A percentile compares a stretch with the other conserved stretches of the same genome.
phyloP scores from a whole-genome alignment of 2,888 invertebrate species.

The Megalurothrips usitatus region DNA sequence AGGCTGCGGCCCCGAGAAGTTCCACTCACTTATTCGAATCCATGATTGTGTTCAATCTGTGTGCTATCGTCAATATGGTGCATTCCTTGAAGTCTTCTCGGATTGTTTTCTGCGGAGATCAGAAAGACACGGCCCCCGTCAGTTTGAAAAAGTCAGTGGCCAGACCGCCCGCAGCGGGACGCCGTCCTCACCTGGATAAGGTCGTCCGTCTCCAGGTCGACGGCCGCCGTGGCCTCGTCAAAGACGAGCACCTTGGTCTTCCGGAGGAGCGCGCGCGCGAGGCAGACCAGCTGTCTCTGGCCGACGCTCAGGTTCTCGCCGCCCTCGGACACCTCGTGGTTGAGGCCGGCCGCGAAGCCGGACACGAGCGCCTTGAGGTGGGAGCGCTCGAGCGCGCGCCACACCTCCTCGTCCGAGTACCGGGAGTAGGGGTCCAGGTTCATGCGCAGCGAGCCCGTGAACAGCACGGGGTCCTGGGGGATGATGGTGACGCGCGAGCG shows the following conservation, averaged over 20 bases:
- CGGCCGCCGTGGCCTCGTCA: conserved; percentile 53
- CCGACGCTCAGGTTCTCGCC: conserved; percentile 47
- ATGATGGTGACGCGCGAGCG: conserved; percentile 48
- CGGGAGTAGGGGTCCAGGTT: conserved; percentile 55
- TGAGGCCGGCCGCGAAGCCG: conserved; percentile 40
- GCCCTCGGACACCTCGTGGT: conserved; percentile 45
- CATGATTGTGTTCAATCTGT: conserved; percentile 56
- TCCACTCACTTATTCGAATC: conserved; percentile 44
- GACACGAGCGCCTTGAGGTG: conserved; percentile 47
- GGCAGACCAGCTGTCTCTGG: conserved; percentile 51
- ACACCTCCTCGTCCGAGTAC: conserved; percentile 51
- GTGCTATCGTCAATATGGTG: conserved; percentile 59
- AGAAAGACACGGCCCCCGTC: neutral
- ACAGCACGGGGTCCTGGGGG: conserved; percentile 56
- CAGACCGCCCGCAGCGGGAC: neutral
- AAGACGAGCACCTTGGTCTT: conserved; percentile 51
- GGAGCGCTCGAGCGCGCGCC: conserved; percentile 52
- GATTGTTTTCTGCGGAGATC: conserved; percentile 48
- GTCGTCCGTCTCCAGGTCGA: conserved; percentile 54
- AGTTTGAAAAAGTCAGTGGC: neutral
- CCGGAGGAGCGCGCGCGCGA: conserved; percentile 49
- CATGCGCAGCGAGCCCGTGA: conserved; percentile 54
- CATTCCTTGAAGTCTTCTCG: conserved; percentile 52
- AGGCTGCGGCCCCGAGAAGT: neutral
- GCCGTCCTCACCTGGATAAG: conserved; percentile 46